phyloP scores from a whole-genome alignment of 2,113 vertebrate species.

The human region GRCh38 chr20:8638001-8638500 shows the following conservation, averaged over 20 bases:
- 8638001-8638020: too few relatives aligned
- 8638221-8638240: not conserved
- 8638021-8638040: too few relatives aligned
- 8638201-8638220: slow-evolving; percentile 2
- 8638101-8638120: too few relatives aligned
- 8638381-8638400: not conserved
- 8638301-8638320: not conserved
- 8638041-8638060: too few relatives aligned
- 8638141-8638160: too few relatives aligned
- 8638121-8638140: too few relatives aligned
- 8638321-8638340: not conserved
- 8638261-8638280: not conserved
- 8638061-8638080: too few relatives aligned
- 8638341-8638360: not conserved
- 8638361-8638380: not conserved
- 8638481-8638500: not conserved
- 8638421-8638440: not conserved
- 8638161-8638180: too few relatives aligned
- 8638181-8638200: not conserved
- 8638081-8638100: too few relatives aligned
- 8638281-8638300: not conserved
- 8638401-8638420: not conserved
- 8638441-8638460: not conserved
- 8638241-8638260: not conserved
- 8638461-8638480: not conserved